Percentiles rank a stretch among this genome's conserved stretches.
phyloP scores from a whole-genome alignment of 2,888 invertebrate species.

The Chaetogeoica ovagalla region DNA sequence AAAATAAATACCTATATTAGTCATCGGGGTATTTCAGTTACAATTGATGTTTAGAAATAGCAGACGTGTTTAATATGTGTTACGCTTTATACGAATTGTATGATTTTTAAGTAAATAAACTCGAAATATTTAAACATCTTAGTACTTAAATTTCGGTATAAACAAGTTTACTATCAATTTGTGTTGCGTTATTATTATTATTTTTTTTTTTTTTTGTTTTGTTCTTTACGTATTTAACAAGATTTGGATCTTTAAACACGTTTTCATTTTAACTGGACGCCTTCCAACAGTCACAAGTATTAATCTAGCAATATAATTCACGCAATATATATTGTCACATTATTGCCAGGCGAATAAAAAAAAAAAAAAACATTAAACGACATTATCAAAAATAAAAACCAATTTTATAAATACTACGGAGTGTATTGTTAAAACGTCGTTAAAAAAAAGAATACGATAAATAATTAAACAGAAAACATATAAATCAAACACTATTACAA shows the following conservation, averaged over 20 bases:
- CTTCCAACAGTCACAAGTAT: slow-evolving; percentile 27
- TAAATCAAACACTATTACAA: too few relatives aligned
- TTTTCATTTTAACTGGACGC: slow-evolving; percentile 14
- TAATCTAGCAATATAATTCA: slow-evolving; percentile 19
- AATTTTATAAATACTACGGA: slow-evolving; percentile 3
- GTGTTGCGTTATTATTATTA: too few relatives aligned
- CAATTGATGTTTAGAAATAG: too few relatives aligned
- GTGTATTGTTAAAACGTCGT: not conserved
- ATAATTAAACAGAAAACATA: not conserved
- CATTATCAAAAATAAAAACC: not conserved
- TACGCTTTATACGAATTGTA: too few relatives aligned
- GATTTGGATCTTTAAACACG: slow-evolving; percentile 13
- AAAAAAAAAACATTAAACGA: not conserved
- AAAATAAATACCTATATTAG: too few relatives aligned
- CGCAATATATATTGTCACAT: not conserved
- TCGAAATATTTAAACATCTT: too few relatives aligned
- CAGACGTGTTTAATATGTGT: too few relatives aligned
- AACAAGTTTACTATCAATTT: slow-evolving; percentile 4
- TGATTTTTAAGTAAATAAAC: too few relatives aligned
- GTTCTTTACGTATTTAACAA: slow-evolving; percentile 18
- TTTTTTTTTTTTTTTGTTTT: too few relatives aligned
- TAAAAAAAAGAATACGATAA: not conserved
- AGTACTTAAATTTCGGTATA: not conserved
- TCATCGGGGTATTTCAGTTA: too few relatives aligned
- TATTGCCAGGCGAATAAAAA: not conserved